phyloP scores from a whole-genome alignment of 2,113 vertebrate species.

The Psettodes erumei region DNA sequence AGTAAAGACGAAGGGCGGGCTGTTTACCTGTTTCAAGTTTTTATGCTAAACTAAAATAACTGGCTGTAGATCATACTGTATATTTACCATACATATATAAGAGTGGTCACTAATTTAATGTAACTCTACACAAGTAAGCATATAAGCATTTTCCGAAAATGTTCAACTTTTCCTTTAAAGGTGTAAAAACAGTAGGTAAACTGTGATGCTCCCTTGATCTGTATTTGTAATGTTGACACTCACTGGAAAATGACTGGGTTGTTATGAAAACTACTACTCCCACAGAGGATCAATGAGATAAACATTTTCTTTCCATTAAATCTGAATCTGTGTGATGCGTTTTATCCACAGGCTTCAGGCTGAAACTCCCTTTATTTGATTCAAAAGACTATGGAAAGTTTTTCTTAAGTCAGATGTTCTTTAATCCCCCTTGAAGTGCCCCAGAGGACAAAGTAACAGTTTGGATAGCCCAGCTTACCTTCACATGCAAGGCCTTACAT shows the following conservation, averaged over 20 bases:
- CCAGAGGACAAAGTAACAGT: conserved; percentile 43
- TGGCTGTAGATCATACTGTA: not conserved
- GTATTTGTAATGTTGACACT: not conserved
- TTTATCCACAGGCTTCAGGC: conserved; percentile 29
- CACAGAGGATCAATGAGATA: not conserved
- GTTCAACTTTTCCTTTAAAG: conserved; percentile 6
- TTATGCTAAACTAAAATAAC: not conserved
- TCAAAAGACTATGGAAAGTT: conserved; percentile 51
- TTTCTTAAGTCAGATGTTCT: conserved; percentile 35
- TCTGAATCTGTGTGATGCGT: conserved; percentile 11
- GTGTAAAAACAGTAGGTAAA: conserved; percentile 20
- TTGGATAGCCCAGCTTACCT: conserved; percentile 43
- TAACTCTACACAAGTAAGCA: not conserved
- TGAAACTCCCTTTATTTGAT: conserved; percentile 43
- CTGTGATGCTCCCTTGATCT: not conserved
- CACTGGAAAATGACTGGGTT: not conserved
- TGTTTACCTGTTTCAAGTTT: not conserved
- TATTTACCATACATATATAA: not conserved
- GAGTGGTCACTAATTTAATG: not conserved
- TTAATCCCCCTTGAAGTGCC: conserved; percentile 63
- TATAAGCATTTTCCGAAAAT: not conserved
- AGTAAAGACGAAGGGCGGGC: too few relatives aligned
- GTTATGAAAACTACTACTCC: not conserved
- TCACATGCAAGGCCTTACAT: conserved; percentile 52
- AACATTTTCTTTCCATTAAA: conserved; percentile 33